Base-by-base conservation (phyloP, 2,888 invertebrate species). In the Lobophora halterata region DNA sequence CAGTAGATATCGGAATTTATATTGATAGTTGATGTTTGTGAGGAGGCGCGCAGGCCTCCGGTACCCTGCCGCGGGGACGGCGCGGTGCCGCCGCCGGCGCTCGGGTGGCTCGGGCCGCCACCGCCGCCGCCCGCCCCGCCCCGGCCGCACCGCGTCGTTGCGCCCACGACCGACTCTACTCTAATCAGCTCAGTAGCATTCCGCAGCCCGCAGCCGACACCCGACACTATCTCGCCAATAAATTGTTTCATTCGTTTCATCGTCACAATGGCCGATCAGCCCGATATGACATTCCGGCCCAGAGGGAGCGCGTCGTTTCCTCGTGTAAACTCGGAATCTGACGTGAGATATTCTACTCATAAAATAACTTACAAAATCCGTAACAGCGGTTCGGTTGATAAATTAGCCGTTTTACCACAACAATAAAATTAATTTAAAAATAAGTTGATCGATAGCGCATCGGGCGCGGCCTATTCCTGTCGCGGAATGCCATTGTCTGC, bases 1-100 rank as follows among this genome's bases (percentile, higher is more conserved):
- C 65, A 69, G 71, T 69, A 69, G 61, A 69, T 69, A 62, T 58
- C 69, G 71, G 70, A 71, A 70, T 71, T 71, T 66, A 67, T 67
- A 54, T 58, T 46, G 30, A 43, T 52, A 57, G 49, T 52, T 58
- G n/a, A n/a, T 30, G 50, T 35, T 21, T 7, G 10, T 21, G 24
- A 11, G 18, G 28, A n/a, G 41, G 35, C 30, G 21, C 35, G 30
- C 41, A 30, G 40, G 30, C 34, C 25, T 3, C 16, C 3, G 19
- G 28, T 32, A 31, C 10, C 21, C 12, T 8, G 20, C 29, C 8
- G 6, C 30, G n/a, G 6, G n/a, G n/a, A n/a, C n/a, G n/a, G 28
- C 36, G 35, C 10, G 25, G 9, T 8, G 20, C 29, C 8, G 6
- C 30, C 7, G 6, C 12, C 11, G n/a, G n/a, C n/a, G n/a, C n/a